Percentiles rank a stretch among this genome's conserved stretches.
phyloP scores from a whole-genome alignment of 1,140 invertebrate species.

The Camponotus floridanus region DNA sequence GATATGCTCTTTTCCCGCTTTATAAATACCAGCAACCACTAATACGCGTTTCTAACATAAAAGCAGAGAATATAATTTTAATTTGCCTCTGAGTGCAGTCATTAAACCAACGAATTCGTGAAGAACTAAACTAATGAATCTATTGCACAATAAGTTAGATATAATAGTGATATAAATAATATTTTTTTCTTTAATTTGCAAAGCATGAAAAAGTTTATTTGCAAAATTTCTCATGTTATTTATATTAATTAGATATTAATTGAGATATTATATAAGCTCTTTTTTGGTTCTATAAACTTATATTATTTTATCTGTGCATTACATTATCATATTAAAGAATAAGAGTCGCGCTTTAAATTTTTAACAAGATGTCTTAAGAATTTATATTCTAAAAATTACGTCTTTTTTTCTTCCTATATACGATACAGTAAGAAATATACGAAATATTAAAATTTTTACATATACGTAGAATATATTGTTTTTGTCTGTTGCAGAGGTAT shows the following conservation, averaged over 20 bases:
- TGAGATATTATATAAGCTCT: too few species aligned
- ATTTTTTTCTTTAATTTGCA: background rate
- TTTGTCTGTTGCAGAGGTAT: conserved; percentile 86
- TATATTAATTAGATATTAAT: background rate
- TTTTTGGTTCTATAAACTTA: background rate
- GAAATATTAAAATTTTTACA: background rate
- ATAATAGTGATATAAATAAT: background rate
- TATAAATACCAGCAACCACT: background rate
- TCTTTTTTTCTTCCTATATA: background rate
- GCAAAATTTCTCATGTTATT: background rate
- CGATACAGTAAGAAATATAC: background rate
- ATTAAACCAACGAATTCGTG: conserved; percentile 17
- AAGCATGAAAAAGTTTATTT: background rate
- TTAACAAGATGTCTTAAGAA: background rate
- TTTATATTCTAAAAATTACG: background rate
- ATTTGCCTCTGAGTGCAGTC: conserved; percentile 22
- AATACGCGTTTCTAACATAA: conserved; percentile 22
- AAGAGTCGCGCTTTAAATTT: background rate
- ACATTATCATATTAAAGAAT: background rate
- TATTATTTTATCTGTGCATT: background rate
- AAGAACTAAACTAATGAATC: background rate
- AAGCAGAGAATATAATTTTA: conserved; percentile 43
- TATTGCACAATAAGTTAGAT: background rate
- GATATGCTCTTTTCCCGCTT: conserved; percentile 1
- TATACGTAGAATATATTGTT: background rate